Base-by-base conservation (phyloP, 2,113 vertebrate species). In the Phalacrocorax pelagicus region DNA sequence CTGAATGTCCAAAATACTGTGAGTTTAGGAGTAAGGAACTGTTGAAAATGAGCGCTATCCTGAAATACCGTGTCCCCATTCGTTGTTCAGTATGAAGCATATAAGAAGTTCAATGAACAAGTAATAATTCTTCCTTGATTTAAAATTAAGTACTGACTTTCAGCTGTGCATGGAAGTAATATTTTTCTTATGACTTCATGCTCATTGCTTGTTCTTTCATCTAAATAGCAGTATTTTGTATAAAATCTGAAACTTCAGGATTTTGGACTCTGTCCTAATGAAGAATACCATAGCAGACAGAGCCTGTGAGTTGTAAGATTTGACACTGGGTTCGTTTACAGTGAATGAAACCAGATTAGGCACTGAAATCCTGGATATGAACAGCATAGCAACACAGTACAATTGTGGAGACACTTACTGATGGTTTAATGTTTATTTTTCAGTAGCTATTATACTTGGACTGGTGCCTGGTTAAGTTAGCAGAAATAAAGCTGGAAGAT, bases 371-470 rank as follows among this genome's bases (percentile, higher is more conserved):
- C 83, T 95, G 92, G 52, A 81, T 91, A 61, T 69, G 94, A 95
- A 75, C 88, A 96, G 46, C 77, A 73, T 73, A 92, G 79, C 79
- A 95, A 87, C 81, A 78, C 47, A 72, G 75, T 81, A 71, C 77
- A 81, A 79, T 85, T 93, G 70, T 91, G 95, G 82, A 92, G 90
- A 88, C 44, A 52, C 42, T 96, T 88, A 86, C 65, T 91, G 91
- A 67, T 86, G 83, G 61, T 23, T 93, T 94, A 81, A 86, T 91
- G 49, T 95, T 96, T 95, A 86, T 96, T 96, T 96, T 96, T 97
- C 92, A 91, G 88, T 89, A 95, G 94, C 86, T 97, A 61, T 96
- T 96, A 46, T 79, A 52, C 72, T 96, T 96, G 96, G 95, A 79
- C 52, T 91, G 49, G 2, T 96, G 96, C 90, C 90, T 94, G 81